Evolutionary conservation across 2,797 vertebrate genomes (phyloP), one percentile per base, ranked within the genome.

Genomic region (Chrysocyon brachyurus): DNA sequence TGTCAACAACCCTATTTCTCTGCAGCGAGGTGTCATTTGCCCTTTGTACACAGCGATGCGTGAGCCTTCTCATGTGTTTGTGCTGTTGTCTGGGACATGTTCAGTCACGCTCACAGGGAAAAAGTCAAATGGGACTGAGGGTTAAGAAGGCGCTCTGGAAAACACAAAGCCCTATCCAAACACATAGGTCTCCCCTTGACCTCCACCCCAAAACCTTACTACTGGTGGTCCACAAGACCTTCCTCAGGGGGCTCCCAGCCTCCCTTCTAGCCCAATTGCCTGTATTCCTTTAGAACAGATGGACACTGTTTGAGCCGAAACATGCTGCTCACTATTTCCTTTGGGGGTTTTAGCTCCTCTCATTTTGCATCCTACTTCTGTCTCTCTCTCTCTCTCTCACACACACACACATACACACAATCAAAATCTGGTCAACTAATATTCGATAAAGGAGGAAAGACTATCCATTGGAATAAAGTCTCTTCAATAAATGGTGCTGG

Each of bases 61-160:
- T 1, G 0, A 57, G 31, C 12, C n/a, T 79, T 49, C 52, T 28
- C 1, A 0, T 15, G 11, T 1, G 26, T 63, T 24, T 64, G 6
- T 28, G 73, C 46, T 40, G 2, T 5, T 26, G 26, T 63, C 49
- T 57, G 14, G 16, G 40, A 21, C 22, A 2, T 22, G 70, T 52
- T 54, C 84, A 40, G 33, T 54, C 87, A 84, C 22, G 49, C 26
- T 33, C 6, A 0, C 1, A 5, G 64, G 57, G 19, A 68, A 82
- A 70, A 75, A 26, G 46, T 46, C 56, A 36, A 54, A 59, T 17
- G 68, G 72, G 33, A 87, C 33, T 5, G 87, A 46, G 56, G 2
- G 24, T 24, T 24, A 12, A 33, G 79, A 64, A 93, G 54, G 12
- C 3, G 0, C 14, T 70, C 17, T 22, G 46, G 21, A 22, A 46